phyloP scores from a whole-genome alignment of 2,113 vertebrate genomes.

The Rallus limicola region DNA sequence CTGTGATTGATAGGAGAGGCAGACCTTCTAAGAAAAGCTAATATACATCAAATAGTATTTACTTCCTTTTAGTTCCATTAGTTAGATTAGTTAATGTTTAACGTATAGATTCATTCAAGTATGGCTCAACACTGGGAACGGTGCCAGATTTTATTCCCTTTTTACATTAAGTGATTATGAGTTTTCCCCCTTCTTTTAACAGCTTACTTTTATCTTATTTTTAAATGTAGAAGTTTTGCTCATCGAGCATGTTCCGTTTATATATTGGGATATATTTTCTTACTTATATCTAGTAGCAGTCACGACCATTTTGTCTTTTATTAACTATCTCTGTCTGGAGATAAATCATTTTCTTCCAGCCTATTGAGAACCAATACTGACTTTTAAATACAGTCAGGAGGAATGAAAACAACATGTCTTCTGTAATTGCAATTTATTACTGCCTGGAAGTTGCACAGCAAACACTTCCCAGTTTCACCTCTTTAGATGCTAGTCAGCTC shows the following conservation, averaged over 20 bases:
- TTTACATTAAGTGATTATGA: neutral
- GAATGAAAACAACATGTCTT: neutral
- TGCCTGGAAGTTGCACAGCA: neutral
- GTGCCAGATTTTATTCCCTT: constrained; percentile 23
- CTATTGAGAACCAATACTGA: neutral
- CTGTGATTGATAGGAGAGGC: constrained; percentile 8
- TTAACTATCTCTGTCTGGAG: neutral
- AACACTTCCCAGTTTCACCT: neutral
- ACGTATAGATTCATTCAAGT: constrained; percentile 34
- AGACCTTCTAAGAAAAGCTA: constrained; percentile 59
- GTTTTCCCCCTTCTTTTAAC: neutral
- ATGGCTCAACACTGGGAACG: constrained; percentile 9
- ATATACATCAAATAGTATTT: constrained; percentile 39
- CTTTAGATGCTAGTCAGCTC: neutral
- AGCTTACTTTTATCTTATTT: neutral
- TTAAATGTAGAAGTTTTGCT: neutral
- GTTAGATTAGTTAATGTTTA: constrained; percentile 56
- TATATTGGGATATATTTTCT: neutral
- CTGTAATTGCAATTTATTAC: neutral
- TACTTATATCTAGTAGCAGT: neutral
- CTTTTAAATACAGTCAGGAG: neutral
- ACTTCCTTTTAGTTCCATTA: constrained; percentile 57
- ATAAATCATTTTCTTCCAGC: neutral
- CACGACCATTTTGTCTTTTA: neutral
- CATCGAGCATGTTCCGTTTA: neutral